A percentile compares a stretch with the other conserved stretches of the same genome.
Evolutionary conservation across 2,113 vertebrate genomes (phyloP).

Genomic region (Montifringilla adamsi): DNA sequence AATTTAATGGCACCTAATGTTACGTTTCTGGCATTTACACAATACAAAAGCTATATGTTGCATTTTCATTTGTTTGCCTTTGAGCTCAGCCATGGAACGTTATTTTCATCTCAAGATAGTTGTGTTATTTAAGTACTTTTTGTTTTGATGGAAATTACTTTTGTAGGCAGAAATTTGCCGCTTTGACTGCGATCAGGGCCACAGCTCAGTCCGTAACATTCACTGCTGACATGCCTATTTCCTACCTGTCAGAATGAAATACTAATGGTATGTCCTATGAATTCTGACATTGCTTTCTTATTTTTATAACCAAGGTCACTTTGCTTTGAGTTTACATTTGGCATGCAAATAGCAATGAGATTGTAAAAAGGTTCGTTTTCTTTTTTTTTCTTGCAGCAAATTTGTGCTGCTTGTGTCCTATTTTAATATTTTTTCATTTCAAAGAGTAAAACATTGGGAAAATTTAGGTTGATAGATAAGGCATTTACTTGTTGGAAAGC

Average conservation of each 20-base stretch:
- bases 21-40: slow-evolving; percentile 1
- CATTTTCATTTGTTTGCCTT: slow-evolving; percentile 46
- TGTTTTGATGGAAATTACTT: slow-evolving; percentile 73
- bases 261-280: slow-evolving; percentile 69
- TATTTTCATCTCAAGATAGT: slow-evolving; percentile 47
- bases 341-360: slow-evolving; percentile 68
- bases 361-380: not conserved
- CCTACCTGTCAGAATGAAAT: slow-evolving; percentile 77
- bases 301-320: slow-evolving; percentile 76
- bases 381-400: not conserved
- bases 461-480: slow-evolving; percentile 34
- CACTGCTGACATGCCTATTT: slow-evolving; percentile 73
- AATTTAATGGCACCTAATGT: not conserved
- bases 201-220: slow-evolving; percentile 65
- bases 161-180: slow-evolving; percentile 64
- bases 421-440: slow-evolving; percentile 38
- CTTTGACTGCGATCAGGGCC: slow-evolving; percentile 62
- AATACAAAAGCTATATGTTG: not conserved
- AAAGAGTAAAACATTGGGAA: slow-evolving; percentile 22
- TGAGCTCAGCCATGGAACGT: not conserved
- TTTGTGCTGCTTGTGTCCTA: not conserved
- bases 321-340: slow-evolving; percentile 68
- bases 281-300: slow-evolving; percentile 70
- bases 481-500: slow-evolving; percentile 39
- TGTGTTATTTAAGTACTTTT: slow-evolving; percentile 65